Percentiles rank a stretch among this genome's conserved stretches.
These are phyloP conservation scores for Australoheros facetus DNA, from an alignment of 2,797 vertebrate species.

Conservation along the genomic window DNA sequence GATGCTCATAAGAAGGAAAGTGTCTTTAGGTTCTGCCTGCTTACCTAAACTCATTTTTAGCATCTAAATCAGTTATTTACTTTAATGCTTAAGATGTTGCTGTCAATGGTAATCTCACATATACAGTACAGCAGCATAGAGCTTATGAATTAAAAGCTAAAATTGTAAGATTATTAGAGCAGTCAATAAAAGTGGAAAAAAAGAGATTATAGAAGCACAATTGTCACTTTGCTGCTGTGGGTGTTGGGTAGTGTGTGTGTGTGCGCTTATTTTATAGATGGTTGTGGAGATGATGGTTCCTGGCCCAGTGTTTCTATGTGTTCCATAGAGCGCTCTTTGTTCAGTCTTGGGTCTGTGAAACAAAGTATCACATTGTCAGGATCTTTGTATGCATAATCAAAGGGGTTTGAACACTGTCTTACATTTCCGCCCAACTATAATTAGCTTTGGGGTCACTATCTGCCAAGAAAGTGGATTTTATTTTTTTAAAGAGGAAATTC, in stretches of 20 bases:
- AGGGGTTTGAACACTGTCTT: constrained; percentile 27
- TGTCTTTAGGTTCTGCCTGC: neutral
- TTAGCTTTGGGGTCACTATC: constrained; percentile 23
- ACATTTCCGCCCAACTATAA: constrained; percentile 35
- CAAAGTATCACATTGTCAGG: constrained; percentile 67
- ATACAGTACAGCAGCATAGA: neutral
- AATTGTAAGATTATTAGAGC: constrained; percentile 1
- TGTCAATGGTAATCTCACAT: neutral
- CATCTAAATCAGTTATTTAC: constrained; percentile 1
- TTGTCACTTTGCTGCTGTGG: constrained; percentile 2
- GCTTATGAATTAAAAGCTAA: constrained; percentile 1
- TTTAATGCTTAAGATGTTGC: neutral
- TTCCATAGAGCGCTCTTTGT: constrained; percentile 68
- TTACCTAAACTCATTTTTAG: neutral
- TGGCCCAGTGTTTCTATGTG: constrained; percentile 50
- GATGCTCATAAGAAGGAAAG: neutral
- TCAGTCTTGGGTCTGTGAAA: constrained; percentile 38
- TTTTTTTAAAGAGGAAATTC: neutral
- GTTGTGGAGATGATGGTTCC: constrained; percentile 71
- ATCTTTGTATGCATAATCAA: constrained; percentile 41
- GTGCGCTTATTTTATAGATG: constrained; percentile 11
- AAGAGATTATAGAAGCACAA: constrained; percentile 12
- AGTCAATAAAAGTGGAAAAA: neutral
- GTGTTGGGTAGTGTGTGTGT: constrained; percentile 8
- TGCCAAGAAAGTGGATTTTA: constrained; percentile 2